These are phyloP conservation scores for Channa argus DNA, from an alignment of 2,113 vertebrate species.

Conservation along the genomic window DNA sequence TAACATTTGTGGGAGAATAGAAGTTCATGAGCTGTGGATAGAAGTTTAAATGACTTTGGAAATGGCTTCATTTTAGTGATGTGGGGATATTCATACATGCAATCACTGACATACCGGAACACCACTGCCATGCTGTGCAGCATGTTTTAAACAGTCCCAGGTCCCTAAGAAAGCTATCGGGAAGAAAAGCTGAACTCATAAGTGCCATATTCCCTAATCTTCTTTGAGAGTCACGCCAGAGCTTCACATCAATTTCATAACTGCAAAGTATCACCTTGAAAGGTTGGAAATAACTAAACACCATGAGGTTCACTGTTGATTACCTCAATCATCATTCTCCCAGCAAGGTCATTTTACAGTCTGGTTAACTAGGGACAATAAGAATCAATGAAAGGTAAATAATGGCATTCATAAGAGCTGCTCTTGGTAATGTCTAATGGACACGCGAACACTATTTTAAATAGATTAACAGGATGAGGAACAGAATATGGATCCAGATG, in stretches of 20 bases:
- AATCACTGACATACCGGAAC: neutral
- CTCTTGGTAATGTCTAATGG: conserved; percentile 65
- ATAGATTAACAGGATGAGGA: conserved; percentile 67
- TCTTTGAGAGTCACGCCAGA: conserved; percentile 15
- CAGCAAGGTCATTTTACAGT: conserved; percentile 70
- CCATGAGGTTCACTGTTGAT: conserved; percentile 53
- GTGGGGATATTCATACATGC: neutral
- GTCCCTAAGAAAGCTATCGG: neutral
- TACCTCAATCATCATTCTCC: conserved; percentile 60
- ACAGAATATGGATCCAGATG: conserved; percentile 54
- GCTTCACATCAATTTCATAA: conserved; percentile 28
- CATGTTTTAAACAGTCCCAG: conserved; percentile 7
- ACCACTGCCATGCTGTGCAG: neutral
- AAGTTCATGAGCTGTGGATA: conserved; percentile 8
- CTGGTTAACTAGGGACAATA: conserved; percentile 68
- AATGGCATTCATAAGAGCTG: conserved; percentile 60
- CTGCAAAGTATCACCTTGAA: conserved; percentile 60
- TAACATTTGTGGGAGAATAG: neutral
- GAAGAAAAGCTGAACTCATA: neutral
- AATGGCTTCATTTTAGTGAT: no score
- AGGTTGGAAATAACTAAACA: conserved; percentile 53
- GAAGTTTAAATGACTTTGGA: no score
- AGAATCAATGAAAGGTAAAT: conserved; percentile 73
- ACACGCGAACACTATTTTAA: conserved; percentile 62
- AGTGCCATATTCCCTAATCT: conserved; percentile 21